A percentile compares a stretch with the other conserved stretches of the same genome.
Evolutionary conservation across 2,797 vertebrate species (phyloP).

Genomic region (Gymnocypris eckloni): DNA sequence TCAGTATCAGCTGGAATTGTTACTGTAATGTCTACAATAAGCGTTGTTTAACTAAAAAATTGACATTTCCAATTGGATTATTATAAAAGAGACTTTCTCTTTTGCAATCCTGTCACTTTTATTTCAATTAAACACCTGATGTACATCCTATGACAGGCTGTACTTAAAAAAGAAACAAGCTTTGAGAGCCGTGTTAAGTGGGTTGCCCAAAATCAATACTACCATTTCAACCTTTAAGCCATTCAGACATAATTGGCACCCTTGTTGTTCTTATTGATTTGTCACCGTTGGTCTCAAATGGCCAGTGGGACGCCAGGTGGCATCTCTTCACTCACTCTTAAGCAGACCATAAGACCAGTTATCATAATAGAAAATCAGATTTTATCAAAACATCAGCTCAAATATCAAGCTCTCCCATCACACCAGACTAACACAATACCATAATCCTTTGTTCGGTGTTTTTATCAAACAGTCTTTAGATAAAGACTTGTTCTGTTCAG

Average conservation of each 20-base stretch:
- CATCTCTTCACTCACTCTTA: conserved; percentile 44
- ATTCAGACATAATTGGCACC: conserved; percentile 64
- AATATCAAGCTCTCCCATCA: conserved; percentile 31
- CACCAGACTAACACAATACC: conserved; percentile 23
- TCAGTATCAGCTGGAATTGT: background rate
- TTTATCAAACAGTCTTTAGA: conserved; percentile 48
- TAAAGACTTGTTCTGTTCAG: conserved; percentile 32
- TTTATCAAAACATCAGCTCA: conserved; percentile 41
- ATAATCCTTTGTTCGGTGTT: conserved; percentile 46
- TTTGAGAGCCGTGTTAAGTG: conserved; percentile 55
- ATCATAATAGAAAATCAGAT: conserved; percentile 33
- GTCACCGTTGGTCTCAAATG: conserved; percentile 60
- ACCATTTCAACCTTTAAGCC: conserved; percentile 72
- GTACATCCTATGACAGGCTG: conserved; percentile 36
- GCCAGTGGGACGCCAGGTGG: conserved; percentile 60
- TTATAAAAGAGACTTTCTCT: conserved; percentile 6
- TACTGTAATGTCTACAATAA: background rate
- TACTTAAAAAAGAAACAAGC: conserved; percentile 28
- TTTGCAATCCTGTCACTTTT: conserved; percentile 32
- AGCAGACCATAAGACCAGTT: no score
- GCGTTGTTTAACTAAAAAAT: background rate
- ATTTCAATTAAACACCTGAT: conserved; percentile 26
- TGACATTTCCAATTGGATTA: background rate
- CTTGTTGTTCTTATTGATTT: conserved; percentile 69
- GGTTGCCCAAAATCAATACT: conserved; percentile 67